Percentiles rank a stretch among this genome's conserved stretches.
Evolutionary conservation across 1,140 invertebrate species (phyloP).

Genomic region (Orussus abietinus): DNA sequence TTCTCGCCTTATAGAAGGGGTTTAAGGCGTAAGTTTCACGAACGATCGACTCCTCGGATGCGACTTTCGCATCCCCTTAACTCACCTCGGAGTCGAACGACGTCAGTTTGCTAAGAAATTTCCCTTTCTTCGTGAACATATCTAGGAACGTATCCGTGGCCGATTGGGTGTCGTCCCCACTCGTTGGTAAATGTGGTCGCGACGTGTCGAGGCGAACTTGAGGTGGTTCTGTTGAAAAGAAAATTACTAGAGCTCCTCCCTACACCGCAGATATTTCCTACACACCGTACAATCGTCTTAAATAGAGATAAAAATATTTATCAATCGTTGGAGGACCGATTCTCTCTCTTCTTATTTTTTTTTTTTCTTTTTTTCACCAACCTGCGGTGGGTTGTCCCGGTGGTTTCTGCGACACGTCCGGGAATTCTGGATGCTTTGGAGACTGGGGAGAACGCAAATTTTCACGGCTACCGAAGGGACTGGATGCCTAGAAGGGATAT

Average conservation of each 20-base stretch:
- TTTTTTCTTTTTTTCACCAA: no score
- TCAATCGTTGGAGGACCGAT: no score
- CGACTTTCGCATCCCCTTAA: no score
- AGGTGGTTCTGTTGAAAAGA: slow-evolving; percentile 43
- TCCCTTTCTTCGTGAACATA: slow-evolving; percentile 82
- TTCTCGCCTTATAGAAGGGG: no score
- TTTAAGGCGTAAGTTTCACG: no score
- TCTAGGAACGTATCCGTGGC: slow-evolving; percentile 84
- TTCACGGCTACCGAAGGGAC: slow-evolving; percentile 73
- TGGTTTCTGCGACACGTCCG: slow-evolving; percentile 54
- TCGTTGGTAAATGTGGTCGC: slow-evolving; percentile 29
- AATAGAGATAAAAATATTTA: no score
- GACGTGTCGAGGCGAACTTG: slow-evolving; percentile 52
- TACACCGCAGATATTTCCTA: no score
- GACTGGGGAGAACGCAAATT: slow-evolving; percentile 66
- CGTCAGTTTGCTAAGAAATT: slow-evolving; percentile 79
- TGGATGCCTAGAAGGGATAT: slow-evolving; percentile 57
- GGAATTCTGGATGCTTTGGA: slow-evolving; percentile 54
- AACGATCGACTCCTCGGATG: no score
- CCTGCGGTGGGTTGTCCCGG: slow-evolving; percentile 38
- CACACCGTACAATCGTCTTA: background rate
- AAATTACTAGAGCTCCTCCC: no score
- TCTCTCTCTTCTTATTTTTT: no score
- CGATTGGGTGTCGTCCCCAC: slow-evolving; percentile 62
- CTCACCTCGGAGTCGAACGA: slow-evolving; percentile 87